These are phyloP conservation scores for Cerceris rybyensis DNA, from an alignment of 2,888 invertebrate species.

Conservation along the genomic window DNA sequence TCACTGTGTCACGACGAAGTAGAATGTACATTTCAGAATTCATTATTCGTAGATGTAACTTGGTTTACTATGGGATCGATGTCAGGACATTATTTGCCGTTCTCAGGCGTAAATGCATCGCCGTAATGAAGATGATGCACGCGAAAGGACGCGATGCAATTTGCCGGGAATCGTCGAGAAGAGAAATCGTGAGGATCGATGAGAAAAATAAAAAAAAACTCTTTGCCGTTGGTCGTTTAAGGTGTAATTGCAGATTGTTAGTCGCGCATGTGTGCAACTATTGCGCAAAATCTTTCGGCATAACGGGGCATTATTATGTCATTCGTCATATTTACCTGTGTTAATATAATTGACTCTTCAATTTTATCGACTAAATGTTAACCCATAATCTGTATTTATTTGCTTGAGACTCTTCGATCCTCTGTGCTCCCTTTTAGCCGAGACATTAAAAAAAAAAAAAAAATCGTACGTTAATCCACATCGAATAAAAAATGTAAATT, in stretches of 20 bases:
- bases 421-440: constrained; percentile 28
- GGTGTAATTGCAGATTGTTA: constrained; percentile 15
- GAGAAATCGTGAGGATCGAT: not conserved
- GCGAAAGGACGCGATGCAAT: not conserved
- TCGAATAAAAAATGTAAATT: too few species aligned
- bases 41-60: constrained; percentile 30
- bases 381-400: constrained; percentile 19
- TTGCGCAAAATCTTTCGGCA: constrained; percentile 19
- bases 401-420: constrained; percentile 42
- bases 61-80: constrained; percentile 30
- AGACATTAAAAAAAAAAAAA: not conserved
- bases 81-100: constrained; percentile 24
- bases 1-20: too few species aligned
- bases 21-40: too few species aligned
- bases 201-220: not conserved
- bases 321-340: constrained; percentile 24
- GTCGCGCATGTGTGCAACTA: not conserved
- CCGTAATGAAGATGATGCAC: constrained; percentile 5
- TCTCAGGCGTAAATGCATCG: constrained; percentile 9
- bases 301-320: constrained; percentile 5
- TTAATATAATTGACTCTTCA: constrained; percentile 44
- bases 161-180: not conserved
- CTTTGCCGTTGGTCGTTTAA: not conserved
- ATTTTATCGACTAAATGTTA: constrained; percentile 40
- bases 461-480: too few species aligned